Base-by-base conservation (phyloP, 1,140 invertebrate species). In the Bombus balteatus region DNA sequence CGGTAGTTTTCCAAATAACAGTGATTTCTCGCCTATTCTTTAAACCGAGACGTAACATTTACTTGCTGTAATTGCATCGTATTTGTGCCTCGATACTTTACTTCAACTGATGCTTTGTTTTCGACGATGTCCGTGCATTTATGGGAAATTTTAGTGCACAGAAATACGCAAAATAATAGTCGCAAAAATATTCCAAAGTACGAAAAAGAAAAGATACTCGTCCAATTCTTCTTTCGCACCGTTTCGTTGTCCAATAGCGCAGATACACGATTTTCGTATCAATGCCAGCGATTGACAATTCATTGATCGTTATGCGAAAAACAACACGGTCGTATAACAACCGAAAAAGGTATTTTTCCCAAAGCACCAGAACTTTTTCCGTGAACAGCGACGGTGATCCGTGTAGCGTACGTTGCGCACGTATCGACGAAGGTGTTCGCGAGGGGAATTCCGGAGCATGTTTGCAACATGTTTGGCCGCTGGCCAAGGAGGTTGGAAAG, bases 401-500 rank as follows among this genome's bases (percentile, higher is more conserved):
- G 39, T 41, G 59, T 77, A 75, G 59, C 88, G 80, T 77, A 81
- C 81, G 80, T 71, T 57, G 66, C 32, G 84, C 70, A 53, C 79
- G 80, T 82, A 74, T 89, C 89, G 86, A 87, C 89, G 86, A 88
- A 79, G 86, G 86, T 79, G 86, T 82, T 59, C 88, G 88, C 88
- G 72, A 66, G 66, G 87, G 82, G 87, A 90, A 91, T 90, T 90
- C 90, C 87, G 80, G 87, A 81, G 88, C 82, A 87, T 72, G 91
- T 89, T 91, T 85, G 89, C 90, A 90, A 88, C 90, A 89, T 82
- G 90, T 90, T 89, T 94, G 93, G 93, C 93, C 78, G 70, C 25
- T 57, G 59, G 91, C 93, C 92, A 93, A 93, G 81, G 92, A 93
- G 92, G 92, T 93, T 93, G 92, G 89, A 90, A 92, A 92, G 90